phyloP scores from a whole-genome alignment of 2,113 vertebrate genomes.

The Noturus placidus region DNA sequence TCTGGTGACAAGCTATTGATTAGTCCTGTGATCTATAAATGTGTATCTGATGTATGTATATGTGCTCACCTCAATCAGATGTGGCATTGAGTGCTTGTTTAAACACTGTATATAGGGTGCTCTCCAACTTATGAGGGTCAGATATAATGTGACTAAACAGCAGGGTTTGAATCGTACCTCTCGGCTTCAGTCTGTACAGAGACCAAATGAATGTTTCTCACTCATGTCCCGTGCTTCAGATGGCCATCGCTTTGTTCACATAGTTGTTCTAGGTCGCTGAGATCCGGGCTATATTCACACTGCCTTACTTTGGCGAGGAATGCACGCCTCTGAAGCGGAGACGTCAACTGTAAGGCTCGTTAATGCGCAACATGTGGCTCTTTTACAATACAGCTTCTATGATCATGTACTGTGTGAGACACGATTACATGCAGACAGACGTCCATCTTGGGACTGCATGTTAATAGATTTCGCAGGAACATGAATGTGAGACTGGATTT shows the following conservation, averaged over 20 bases:
- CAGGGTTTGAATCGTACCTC: slow-evolving; percentile 38
- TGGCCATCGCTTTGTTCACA: neutral
- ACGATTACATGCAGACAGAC: neutral
- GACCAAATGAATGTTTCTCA: slow-evolving; percentile 49
- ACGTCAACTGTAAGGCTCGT: neutral
- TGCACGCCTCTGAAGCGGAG: neutral
- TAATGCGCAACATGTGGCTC: neutral
- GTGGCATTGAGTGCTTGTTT: too few species aligned
- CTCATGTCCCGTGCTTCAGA: neutral
- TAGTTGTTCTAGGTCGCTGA: neutral
- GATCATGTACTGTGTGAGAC: neutral
- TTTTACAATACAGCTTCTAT: neutral
- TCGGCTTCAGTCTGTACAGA: slow-evolving; percentile 34
- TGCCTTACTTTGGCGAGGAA: neutral
- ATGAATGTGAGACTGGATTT: neutral
- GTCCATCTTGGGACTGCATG: neutral
- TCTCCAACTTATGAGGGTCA: neutral
- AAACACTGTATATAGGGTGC: slow-evolving; percentile 11
- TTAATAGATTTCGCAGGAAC: too few species aligned
- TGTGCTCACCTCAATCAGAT: slow-evolving; percentile 16
- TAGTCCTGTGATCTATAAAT: neutral
- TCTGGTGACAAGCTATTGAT: neutral
- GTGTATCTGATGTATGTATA: slow-evolving; percentile 19
- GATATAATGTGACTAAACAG: slow-evolving; percentile 1
- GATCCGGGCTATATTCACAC: neutral